Evolutionary conservation across 2,113 vertebrate genomes (phyloP).

Genomic region (Spea bombifrons): DNA sequence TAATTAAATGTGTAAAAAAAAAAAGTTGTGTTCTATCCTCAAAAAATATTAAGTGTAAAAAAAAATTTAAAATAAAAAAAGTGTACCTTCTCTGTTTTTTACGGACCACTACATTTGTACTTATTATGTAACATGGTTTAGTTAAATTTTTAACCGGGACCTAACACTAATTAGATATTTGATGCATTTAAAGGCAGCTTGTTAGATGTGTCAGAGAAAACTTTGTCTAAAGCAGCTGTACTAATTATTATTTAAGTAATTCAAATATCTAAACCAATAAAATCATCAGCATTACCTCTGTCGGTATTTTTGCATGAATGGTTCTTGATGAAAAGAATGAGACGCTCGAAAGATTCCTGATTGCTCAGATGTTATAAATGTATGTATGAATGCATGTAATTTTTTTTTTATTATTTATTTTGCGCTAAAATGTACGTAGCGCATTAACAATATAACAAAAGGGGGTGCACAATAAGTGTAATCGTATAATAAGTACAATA

Average conservation of each 20-base stretch:
- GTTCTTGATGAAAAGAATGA: too few species aligned
- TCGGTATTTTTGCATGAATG: background rate
- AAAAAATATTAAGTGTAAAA: background rate
- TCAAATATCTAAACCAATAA: slow-evolving; percentile 47
- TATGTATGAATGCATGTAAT: too few species aligned
- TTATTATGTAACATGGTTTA: slow-evolving; percentile 41
- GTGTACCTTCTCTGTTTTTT: slow-evolving; percentile 33
- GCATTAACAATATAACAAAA: too few species aligned
- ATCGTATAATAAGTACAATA: too few species aligned
- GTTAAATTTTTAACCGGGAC: slow-evolving; percentile 27
- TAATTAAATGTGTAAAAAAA: background rate
- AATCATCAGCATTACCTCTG: slow-evolving; percentile 13
- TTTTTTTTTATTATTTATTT: too few species aligned
- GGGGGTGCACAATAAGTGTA: too few species aligned
- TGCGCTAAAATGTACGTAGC: too few species aligned
- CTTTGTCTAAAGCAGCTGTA: slow-evolving; percentile 45
- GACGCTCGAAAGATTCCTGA: too few species aligned
- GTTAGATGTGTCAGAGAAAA: slow-evolving; percentile 24
- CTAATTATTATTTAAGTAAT: slow-evolving; percentile 48
- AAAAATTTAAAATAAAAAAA: background rate
- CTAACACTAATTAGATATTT: slow-evolving; percentile 44
- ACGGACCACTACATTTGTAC: slow-evolving; percentile 47
- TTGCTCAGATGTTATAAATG: too few species aligned
- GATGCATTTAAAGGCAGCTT: slow-evolving; percentile 40
- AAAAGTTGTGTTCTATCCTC: background rate